A percentile compares a stretch with the other conserved stretches of the same genome.
Conservation (phyloP, 2,888 invertebrate species). For the Craniophora ligustri region DNA sequence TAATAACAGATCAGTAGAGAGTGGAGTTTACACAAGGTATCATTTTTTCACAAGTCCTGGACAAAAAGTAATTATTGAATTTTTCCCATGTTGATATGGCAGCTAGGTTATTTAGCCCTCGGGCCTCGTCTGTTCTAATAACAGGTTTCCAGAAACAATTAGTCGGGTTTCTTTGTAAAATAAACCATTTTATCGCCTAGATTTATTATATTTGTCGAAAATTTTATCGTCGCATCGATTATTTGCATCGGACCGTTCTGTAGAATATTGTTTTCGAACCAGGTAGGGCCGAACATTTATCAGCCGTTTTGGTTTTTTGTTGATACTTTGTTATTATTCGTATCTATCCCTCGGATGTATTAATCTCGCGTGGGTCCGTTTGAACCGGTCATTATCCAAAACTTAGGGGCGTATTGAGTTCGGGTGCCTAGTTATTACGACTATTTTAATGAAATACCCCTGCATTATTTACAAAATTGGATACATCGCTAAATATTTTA, state of each 20-base stretch:
- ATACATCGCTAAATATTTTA: constrained; percentile 88
- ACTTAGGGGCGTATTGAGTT: constrained; percentile 86
- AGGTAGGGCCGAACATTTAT: constrained; percentile 84
- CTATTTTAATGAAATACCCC: constrained; percentile 85
- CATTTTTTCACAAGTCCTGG: constrained; percentile 43
- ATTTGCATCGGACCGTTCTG: constrained; percentile 65
- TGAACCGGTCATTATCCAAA: constrained; percentile 85
- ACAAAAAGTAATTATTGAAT: constrained; percentile 57
- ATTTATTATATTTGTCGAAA: constrained; percentile 86
- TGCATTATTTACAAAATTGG: constrained; percentile 86
- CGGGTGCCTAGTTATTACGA: constrained; percentile 86
- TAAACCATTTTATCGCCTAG: constrained; percentile 81
- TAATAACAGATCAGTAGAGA: constrained; percentile 47
- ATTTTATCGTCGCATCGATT: constrained; percentile 80
- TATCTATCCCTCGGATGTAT: constrained; percentile 85
- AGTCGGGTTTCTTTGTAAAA: constrained; percentile 78
- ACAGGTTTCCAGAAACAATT: constrained; percentile 82
- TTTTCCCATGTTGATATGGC: constrained; percentile 58
- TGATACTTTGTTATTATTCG: constrained; percentile 81
- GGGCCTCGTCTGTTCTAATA: constrained; percentile 76
- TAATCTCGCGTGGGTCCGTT: constrained; percentile 84
- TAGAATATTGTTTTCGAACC: constrained; percentile 67
- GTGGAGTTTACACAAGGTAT: constrained; percentile 60
- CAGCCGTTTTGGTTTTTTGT: constrained; percentile 86
- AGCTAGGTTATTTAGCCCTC: constrained; percentile 56